Evolutionary conservation across 2,797 vertebrate genomes (phyloP), one percentile per base, ranked within the genome.

Genomic region (Pseudotriccus pelzelni): DNA sequence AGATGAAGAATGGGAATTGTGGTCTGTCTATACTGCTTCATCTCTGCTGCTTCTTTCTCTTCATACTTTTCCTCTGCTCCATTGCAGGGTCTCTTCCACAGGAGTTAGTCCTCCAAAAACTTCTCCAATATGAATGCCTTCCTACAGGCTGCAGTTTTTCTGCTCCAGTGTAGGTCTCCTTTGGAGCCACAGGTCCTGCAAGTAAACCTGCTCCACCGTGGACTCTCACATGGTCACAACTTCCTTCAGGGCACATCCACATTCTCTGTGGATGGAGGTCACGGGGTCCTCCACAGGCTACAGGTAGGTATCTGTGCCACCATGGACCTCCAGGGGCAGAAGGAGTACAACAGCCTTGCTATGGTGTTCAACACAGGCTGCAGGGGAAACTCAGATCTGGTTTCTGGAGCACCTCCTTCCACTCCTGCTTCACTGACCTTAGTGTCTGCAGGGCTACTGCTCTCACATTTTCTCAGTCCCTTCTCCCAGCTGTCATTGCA

Each of bases 81-180:
- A 59, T 10, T 3, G 1, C 32, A 16, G 14, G 8, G 6, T 44
- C 20, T 17, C 6, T n/a, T 23, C 49, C 14, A 34, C 0, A 0
- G 14, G 15, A 72, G 2, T 3, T 15, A 53, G 14, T 25, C 13
- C 15, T 39, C 17, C 43, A 17, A 9, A 14, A 67, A 11, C 6
- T 37, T 43, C n/a, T 73, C 27, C 23, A 52, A 4, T 0, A 0
- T 24, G 16, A 7, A 24, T 28, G 12, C 32, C 30, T 58, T 67
- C 49, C 24, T 28, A 55, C 0, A 3, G 32, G 10, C 24, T 62
- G 23, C 17, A 82, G 32, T 14, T 74, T 69, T 20, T 7, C 9
- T 41, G 20, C 11, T 41, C 30, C 50, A 55, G 5, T 0, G 0
- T 37, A 36, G 30, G 1, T n/a, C 4, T 10, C 6, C 24, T 6